Base-by-base conservation (phyloP, 2,113 vertebrate genomes). In the Gymnogyps californianus region DNA sequence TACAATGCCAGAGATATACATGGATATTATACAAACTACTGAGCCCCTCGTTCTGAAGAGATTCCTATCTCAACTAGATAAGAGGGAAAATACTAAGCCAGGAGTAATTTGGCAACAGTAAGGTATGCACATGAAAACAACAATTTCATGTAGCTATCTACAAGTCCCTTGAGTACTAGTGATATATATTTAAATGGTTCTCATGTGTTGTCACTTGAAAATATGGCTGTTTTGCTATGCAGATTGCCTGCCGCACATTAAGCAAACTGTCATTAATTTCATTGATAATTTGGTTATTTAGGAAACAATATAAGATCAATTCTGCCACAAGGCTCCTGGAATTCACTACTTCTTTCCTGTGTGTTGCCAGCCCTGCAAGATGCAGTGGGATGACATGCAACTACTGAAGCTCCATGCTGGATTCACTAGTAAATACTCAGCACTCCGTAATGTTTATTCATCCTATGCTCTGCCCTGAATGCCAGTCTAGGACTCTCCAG, bases 391-490 rank as follows among this genome's bases (percentile, higher is more conserved):
- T 58, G 70, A 69, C 26, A 61, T 32, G 49, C 44, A 89, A 76
- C 54, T 55, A 29, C 15, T 38, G 64, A 46, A 81, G 82, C 46
- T 80, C 69, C 81, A 61, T 95, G 65, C 81, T 70, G 51, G 78
- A 65, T 47, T 96, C 72, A 52, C 70, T 62, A 70, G 58, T 67
- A 87, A 89, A 65, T 36, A 83, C 69, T 77, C 57, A 61, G 62
- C 54, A 49, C 38, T 57, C 19, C 1, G 44, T 84, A 78, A 75
- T 88, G 59, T 94, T 96, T 95, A 80, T 94, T 96, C 95, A 96
- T 90, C 89, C 93, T 86, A 5, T 71, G 91, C 69, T 88, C 54
- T 83, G 80, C 95, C 81, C 96, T 87, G 95, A 87, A 92, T 81
- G 65, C 80, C 67, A 88, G 91, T 83, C 79, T 87, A 88, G 40